Conservation (phyloP, 2,797 vertebrate species). For the Chrosomus eos region DNA sequence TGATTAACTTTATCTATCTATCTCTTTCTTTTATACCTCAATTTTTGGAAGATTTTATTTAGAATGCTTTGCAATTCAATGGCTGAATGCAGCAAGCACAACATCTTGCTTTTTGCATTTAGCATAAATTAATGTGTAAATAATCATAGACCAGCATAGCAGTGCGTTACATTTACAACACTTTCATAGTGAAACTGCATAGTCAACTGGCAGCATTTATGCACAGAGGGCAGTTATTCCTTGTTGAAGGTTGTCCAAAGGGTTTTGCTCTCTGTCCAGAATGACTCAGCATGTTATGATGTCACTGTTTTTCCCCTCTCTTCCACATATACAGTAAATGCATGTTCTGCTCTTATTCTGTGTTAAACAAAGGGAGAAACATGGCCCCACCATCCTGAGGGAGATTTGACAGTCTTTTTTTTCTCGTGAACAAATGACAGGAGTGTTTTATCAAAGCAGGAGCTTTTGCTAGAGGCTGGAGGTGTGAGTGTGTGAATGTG, state of each 20-base stretch:
- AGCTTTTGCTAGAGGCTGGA: slow-evolving; percentile 52
- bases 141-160: background rate
- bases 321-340: slow-evolving; percentile 72
- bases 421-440: slow-evolving; percentile 76
- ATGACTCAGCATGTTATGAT: slow-evolving; percentile 42
- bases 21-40: background rate
- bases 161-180: slow-evolving; percentile 9
- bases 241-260: slow-evolving; percentile 40
- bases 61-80: background rate
- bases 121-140: slow-evolving; percentile 5
- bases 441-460: slow-evolving; percentile 79
- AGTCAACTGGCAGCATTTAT: slow-evolving; percentile 30
- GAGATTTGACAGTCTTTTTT: slow-evolving; percentile 73
- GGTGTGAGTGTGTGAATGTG: slow-evolving; percentile 42
- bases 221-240: slow-evolving; percentile 14
- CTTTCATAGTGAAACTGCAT: slow-evolving; percentile 17
- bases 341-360: slow-evolving; percentile 73
- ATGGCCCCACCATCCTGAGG: slow-evolving; percentile 71
- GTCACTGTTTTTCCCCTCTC: background rate
- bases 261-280: slow-evolving; percentile 22
- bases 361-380: slow-evolving; percentile 76
- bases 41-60: background rate
- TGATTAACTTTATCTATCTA: background rate
- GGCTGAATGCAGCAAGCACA: background rate
- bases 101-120: background rate